These are phyloP conservation scores for Formica exsecta DNA, from an alignment of 1,140 invertebrate genomes.

Conservation along the genomic window DNA sequence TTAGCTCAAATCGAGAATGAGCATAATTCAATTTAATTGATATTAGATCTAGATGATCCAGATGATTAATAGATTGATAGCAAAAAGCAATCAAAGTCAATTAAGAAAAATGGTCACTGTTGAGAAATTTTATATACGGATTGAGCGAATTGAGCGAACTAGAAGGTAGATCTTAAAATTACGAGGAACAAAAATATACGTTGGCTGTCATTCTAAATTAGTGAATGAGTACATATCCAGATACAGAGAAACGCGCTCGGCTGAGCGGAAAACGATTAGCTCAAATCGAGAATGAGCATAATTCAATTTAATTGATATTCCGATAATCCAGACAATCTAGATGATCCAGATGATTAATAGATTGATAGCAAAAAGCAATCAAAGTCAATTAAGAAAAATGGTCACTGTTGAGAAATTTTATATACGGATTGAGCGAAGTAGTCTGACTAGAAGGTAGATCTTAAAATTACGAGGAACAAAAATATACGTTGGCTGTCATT, in stretches of 20 bases:
- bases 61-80: neutral
- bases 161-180: neutral
- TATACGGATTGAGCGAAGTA: neutral
- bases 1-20: neutral
- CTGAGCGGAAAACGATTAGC: constrained; percentile 11
- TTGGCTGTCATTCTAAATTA: neutral
- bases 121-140: neutral
- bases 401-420: neutral
- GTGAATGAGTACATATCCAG: neutral
- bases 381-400: neutral
- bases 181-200: neutral
- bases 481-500: neutral
- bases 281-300: neutral
- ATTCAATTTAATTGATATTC: neutral
- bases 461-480: neutral
- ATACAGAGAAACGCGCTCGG: neutral
- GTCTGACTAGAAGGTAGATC: neutral
- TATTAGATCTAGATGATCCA: neutral
- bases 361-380: too few species aligned
- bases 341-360: neutral
- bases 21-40: neutral
- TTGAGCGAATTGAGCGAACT: neutral
- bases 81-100: neutral
- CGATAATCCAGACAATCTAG: neutral
- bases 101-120: neutral